Base-by-base conservation (phyloP, 2,113 vertebrate genomes). In the Eurystomus gularis region DNA sequence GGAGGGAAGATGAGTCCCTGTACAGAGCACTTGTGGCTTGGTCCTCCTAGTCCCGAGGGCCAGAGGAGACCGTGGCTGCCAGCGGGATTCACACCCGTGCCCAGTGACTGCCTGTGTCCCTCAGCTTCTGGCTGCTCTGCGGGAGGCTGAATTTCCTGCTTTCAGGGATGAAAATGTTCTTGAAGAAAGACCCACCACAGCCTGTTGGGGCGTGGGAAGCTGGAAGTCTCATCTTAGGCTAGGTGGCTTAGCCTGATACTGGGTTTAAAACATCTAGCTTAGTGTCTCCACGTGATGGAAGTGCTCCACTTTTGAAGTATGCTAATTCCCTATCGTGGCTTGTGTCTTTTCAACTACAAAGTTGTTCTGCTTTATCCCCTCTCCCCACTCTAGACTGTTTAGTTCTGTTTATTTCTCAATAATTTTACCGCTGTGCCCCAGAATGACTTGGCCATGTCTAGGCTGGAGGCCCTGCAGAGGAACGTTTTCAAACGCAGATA, bases 321-420 rank as follows among this genome's bases (percentile, higher is more conserved):
- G 2, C 6, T 7, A 0, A 5, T 42, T 54, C 60, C 24, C 16
- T 73, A 0, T 13, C 2, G 1, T 17, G 28, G 60, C 12, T 42
- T 1, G 15, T 60, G 5, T 3, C 28, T 82, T 62, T 76, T 14
- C 42, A 82, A 0, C 33, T 40, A 11, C 26, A 54, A 31, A 13
- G 31, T 14, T 13, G 3, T 15, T 75, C 66, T 70, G 25, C 17
- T 72, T 35, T 62, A 58, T 16, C 11, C 16, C 8, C 17, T 15
- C 15, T 60, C 39, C 9, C 19, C 20, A 8, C 19, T 75, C 18
- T 7, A 40, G 62, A 37, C 6, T 35, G 26, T 31, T 76, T 10
- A 28, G 19, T 20, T 48, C 28, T 58, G 6, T 28, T 57, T n/a
- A 20, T 81, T 78, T 60, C 20, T 42, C 21, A 29, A 17, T 35